A percentile compares a stretch with the other conserved stretches of the same genome.
Conservation (phyloP, 2,797 vertebrate species). For the Hylomyscus alleni region DNA sequence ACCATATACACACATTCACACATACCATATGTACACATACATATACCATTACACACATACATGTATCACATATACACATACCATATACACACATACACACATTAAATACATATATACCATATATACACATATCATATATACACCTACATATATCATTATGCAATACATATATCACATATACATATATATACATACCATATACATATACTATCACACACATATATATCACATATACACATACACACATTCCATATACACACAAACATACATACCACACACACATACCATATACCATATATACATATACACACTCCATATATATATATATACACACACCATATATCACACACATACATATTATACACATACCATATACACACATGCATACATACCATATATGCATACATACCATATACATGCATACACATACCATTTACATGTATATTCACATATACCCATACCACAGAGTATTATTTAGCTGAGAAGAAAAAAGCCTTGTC, state of each 20-base stretch:
- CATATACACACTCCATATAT: not conserved
- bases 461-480: not conserved
- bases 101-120: not conserved
- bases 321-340: not conserved
- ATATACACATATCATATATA: not conserved
- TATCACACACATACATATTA: not conserved
- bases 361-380: not conserved
- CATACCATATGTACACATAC: not conserved
- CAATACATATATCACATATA: not conserved
- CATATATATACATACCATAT: not conserved
- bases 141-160: too few species aligned
- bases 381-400: not conserved
- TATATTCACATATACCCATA: not conserved
- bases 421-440: not conserved
- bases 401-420: not conserved
- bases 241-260: not conserved
- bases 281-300: not conserved
- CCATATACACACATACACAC: not conserved
- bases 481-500: not conserved
- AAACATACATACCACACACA: not conserved
- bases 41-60: not conserved
- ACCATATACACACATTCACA: not conserved
- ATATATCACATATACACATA: not conserved
- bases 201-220: not conserved
- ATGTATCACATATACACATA: not conserved